Evolutionary conservation across 2,797 vertebrate genomes (phyloP).

Genomic region (Dallia pectoralis): DNA sequence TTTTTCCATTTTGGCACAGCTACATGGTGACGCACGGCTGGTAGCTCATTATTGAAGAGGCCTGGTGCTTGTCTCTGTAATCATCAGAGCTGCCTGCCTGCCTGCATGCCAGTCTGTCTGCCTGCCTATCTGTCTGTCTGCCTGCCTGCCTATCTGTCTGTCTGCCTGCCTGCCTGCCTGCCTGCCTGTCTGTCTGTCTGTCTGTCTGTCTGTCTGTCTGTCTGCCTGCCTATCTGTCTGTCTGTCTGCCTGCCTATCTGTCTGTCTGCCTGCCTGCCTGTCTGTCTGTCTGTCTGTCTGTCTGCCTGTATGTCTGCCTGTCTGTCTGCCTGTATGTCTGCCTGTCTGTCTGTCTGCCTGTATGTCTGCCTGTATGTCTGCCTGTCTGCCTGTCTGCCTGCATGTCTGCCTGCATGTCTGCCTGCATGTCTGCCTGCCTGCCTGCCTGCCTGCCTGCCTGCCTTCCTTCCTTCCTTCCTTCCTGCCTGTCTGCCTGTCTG

Average conservation of each 20-base stretch:
- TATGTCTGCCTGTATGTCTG: background rate
- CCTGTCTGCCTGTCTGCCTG: background rate
- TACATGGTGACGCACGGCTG: conserved; percentile 27
- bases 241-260: no score
- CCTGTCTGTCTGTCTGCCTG: conserved; percentile 41
- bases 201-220: conserved; percentile 30
- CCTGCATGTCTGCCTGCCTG: background rate
- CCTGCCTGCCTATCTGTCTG: conserved; percentile 12
- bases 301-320: background rate
- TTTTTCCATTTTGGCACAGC: conserved; percentile 33
- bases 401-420: conserved; percentile 38
- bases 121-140: background rate
- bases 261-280: conserved; percentile 42
- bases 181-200: conserved; percentile 17
- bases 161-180: background rate
- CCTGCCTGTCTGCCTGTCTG: conserved; percentile 35
- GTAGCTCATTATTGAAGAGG: conserved; percentile 35
- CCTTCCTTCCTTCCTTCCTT: no score
- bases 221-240: background rate
- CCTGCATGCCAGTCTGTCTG: conserved; percentile 21
- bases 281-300: background rate
- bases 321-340: no score
- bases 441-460: background rate
- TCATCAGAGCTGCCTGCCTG: conserved; percentile 37
- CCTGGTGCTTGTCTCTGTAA: conserved; percentile 44